These are phyloP conservation scores for Phalangium opilio DNA, from an alignment of 2,888 invertebrate species.

Conservation along the genomic window DNA sequence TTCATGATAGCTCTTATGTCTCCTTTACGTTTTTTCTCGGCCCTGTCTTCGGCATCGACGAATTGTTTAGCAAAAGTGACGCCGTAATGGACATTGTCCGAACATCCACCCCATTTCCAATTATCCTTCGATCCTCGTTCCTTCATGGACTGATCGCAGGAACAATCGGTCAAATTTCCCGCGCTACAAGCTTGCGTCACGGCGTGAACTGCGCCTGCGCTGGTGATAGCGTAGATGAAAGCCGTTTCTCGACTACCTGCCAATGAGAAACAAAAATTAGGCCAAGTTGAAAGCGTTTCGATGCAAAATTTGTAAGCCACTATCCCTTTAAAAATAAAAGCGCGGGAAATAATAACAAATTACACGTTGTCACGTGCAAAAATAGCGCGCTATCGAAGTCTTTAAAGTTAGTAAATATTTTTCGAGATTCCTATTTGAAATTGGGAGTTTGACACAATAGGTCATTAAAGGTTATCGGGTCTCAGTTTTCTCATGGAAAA, in stretches of 20 bases:
- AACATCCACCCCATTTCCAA: conserved; percentile 44
- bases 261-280: conserved; percentile 5
- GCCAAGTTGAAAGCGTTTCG: neutral
- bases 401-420: too few relatives aligned
- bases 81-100: conserved; percentile 42
- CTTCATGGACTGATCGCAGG: conserved; percentile 36
- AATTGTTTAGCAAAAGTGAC: conserved; percentile 39
- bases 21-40: conserved; percentile 26
- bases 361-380: neutral
- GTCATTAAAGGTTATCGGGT: too few relatives aligned
- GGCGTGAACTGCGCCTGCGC: conserved; percentile 41
- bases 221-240: conserved; percentile 41
- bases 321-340: neutral
- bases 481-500: too few relatives aligned
- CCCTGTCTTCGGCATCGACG: conserved; percentile 39
- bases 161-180: conserved; percentile 42
- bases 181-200: conserved; percentile 40
- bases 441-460: too few relatives aligned
- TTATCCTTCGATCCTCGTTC: conserved; percentile 36
- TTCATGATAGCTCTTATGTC: conserved; percentile 39
- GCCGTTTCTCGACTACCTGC: conserved; percentile 42
- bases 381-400: too few relatives aligned
- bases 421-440: too few relatives aligned
- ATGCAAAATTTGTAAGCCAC: too few relatives aligned
- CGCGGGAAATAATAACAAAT: neutral